phyloP scores from a whole-genome alignment of 2,113 vertebrate genomes.

The Phasianus colchicus region DNA sequence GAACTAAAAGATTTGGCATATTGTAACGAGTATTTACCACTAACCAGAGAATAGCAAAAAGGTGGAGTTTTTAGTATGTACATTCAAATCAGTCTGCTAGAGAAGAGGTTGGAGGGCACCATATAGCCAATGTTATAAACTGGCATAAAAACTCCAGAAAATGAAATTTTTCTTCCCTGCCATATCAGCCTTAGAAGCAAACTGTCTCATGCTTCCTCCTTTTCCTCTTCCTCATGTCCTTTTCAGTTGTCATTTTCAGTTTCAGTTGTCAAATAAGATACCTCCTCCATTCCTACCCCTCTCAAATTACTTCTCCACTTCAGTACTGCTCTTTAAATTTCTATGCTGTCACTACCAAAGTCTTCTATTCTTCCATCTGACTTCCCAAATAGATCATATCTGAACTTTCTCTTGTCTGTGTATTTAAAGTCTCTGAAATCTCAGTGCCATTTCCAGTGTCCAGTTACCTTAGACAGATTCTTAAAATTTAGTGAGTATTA shows the following conservation, averaged over 20 bases:
- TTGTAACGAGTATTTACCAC: neutral
- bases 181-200: neutral
- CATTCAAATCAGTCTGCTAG: neutral
- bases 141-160: neutral
- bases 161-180: neutral
- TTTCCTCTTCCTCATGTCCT: neutral
- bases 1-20: neutral
- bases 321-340: neutral
- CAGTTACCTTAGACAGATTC: neutral
- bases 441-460: neutral
- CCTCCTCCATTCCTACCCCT: neutral
- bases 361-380: neutral
- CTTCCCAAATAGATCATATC: neutral
- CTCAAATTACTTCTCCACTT: neutral
- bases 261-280: neutral
- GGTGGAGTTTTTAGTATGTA: neutral
- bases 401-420: neutral
- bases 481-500: neutral
- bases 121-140: neutral
- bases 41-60: neutral
- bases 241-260: neutral
- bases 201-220: neutral
- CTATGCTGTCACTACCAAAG: neutral
- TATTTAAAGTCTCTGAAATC: neutral
- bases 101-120: neutral